A percentile compares a stretch with the other conserved stretches of the same genome.
Evolutionary conservation across 1,140 invertebrate genomes (phyloP).

Genomic region (Caerostris darwini): DNA sequence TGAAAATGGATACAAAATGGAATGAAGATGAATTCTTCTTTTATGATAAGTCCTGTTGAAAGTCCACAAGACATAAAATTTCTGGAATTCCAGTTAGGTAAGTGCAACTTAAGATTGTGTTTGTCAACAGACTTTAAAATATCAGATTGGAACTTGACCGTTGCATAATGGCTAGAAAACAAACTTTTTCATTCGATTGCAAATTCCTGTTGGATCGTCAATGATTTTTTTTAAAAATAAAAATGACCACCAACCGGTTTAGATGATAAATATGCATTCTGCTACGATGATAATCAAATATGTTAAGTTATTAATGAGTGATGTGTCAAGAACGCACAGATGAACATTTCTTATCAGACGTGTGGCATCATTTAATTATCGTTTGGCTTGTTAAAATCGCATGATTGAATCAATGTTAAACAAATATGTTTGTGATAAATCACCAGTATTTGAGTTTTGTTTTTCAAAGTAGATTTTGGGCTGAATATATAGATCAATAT

Average conservation of each 20-base stretch:
- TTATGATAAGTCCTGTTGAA: not conserved
- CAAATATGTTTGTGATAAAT: no score
- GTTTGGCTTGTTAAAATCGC: no score
- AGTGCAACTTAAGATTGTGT: not conserved
- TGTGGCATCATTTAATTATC: no score
- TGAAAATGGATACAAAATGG: not conserved
- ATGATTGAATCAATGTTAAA: no score
- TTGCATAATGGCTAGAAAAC: not conserved
- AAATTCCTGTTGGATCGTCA: not conserved
- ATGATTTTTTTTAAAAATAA: not conserved
- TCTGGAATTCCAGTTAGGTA: not conserved
- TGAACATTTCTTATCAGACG: not conserved
- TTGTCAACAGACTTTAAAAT: not conserved
- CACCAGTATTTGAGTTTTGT: no score
- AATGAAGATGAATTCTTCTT: not conserved
- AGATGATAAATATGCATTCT: not conserved
- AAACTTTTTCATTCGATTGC: not conserved
- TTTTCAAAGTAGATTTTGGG: no score
- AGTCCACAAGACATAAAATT: not conserved
- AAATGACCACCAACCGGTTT: not conserved
- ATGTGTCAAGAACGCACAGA: not conserved
- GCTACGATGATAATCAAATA: not conserved
- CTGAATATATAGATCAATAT: no score
- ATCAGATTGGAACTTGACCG: constrained; percentile 6
- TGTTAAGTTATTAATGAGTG: not conserved